Base-by-base conservation (phyloP, 2,113 vertebrate genomes). In the Salvator merianae region DNA sequence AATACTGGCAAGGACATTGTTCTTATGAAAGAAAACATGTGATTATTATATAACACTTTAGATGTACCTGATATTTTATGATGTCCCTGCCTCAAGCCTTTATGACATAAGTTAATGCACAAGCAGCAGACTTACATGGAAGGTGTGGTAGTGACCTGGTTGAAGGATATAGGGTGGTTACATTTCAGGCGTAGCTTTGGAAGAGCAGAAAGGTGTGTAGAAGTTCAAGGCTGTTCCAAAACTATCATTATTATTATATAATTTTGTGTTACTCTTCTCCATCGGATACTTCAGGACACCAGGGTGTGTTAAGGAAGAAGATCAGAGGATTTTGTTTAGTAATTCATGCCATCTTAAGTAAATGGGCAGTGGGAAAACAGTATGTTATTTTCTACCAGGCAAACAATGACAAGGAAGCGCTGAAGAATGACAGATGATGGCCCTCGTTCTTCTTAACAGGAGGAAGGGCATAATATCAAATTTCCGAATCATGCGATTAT, bases 161-260 rank as follows among this genome's bases (percentile, higher is more conserved):
- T 34, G 22, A 9, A 40, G 32, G 77, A 55, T 7, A 3, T 24
- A 30, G 70, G 76, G 34, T 53, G 81, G 63, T 76, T 70, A 82
- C 72, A 70, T 20, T 72, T 59, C 62, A 72, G 66, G 69, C 69
- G 63, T 73, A 78, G 79, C 20, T 75, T 77, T 85, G 53, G 36
- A 59, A 70, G 53, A 72, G 53, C 30, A 79, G 69, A 77, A 65
- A 59, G 85, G 85, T 47, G 77, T 32, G 65, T 74, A 89, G 84
- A 87, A 83, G 2, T 36, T 78, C 28, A 24, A 65, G 32, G 18
- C 30, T 78, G 2, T 73, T 73, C 40, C 75, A 78, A 18, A 63
- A n/a, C 53, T 74, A 26, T 80, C 20, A 85, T 85, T 65, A 76
- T 22, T 24, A 9, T 68, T 83, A 34, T 76, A 7, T 4, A 53